These are phyloP conservation scores for Alviniconcha strummeri DNA, from an alignment of 2,888 invertebrate genomes.

Conservation along the genomic window DNA sequence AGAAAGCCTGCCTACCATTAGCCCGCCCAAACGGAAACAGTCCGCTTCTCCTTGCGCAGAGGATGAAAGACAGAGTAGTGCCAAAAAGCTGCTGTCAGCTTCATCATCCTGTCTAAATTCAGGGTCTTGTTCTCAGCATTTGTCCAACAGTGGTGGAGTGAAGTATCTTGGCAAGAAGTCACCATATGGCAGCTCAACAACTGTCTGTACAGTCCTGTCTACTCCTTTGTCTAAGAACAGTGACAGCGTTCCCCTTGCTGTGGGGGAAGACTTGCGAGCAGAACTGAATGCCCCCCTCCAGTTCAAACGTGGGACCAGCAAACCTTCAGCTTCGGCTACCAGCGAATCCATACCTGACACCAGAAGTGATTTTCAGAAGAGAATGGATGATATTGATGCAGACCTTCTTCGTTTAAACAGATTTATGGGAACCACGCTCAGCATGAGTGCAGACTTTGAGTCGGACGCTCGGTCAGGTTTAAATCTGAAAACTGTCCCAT, in stretches of 20 bases:
- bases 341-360: constrained; percentile 5
- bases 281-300: no score
- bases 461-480: no score
- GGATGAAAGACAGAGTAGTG: not conserved
- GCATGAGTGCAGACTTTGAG: not conserved
- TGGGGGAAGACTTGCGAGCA: no score
- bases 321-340: not conserved
- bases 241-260: no score
- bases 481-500: no score
- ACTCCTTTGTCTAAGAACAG: no score
- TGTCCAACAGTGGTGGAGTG: not conserved
- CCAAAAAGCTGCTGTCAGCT: not conserved
- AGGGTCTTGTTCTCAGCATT: no score
- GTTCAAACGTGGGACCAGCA: no score
- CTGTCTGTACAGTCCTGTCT: no score
- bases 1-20: not conserved
- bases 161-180: constrained; percentile 1
- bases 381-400: constrained; percentile 1
- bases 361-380: not conserved
- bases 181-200: not conserved
- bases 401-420: not conserved
- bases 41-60: not conserved
- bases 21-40: not conserved
- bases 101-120: not conserved
- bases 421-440: not conserved